Conservation (phyloP, 2,113 vertebrate genomes). For the Empidonax traillii region DNA sequence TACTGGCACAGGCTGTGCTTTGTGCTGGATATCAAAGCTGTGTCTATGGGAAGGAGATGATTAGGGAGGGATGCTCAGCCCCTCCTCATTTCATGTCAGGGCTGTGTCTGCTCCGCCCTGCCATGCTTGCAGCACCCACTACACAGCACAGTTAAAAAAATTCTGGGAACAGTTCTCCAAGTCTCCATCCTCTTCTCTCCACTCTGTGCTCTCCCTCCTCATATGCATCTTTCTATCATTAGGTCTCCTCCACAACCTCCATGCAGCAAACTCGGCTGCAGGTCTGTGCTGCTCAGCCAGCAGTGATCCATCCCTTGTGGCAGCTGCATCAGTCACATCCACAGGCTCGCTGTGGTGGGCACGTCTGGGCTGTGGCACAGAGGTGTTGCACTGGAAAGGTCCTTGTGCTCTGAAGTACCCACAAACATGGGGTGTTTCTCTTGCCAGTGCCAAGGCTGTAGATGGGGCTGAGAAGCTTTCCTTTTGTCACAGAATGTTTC, state of each 20-base stretch:
- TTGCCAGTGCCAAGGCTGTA: not conserved
- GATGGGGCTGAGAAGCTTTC: not conserved
- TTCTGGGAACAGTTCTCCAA: not conserved
- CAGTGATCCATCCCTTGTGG: not conserved
- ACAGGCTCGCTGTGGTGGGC: not conserved
- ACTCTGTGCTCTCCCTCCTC: rapidly evolving
- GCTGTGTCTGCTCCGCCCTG: not conserved
- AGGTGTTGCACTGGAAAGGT: not conserved
- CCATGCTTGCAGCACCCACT: not conserved
- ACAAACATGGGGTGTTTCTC: not conserved
- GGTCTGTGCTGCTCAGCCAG: not conserved
- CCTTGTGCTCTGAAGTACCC: not conserved
- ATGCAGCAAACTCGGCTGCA: rapidly evolving
- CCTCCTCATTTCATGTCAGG: not conserved
- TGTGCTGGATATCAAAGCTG: not conserved
- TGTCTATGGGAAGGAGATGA: not conserved
- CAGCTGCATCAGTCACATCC: not conserved
- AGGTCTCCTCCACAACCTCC: not conserved
- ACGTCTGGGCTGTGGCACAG: rapidly evolving
- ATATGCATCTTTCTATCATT: not conserved
- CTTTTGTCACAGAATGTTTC: not conserved
- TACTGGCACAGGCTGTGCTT: not conserved
- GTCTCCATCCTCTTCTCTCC: not conserved
- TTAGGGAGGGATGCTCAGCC: not conserved
- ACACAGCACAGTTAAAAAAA: not conserved